Conservation (phyloP, 2,113 vertebrate species). For the Noturus placidus region DNA sequence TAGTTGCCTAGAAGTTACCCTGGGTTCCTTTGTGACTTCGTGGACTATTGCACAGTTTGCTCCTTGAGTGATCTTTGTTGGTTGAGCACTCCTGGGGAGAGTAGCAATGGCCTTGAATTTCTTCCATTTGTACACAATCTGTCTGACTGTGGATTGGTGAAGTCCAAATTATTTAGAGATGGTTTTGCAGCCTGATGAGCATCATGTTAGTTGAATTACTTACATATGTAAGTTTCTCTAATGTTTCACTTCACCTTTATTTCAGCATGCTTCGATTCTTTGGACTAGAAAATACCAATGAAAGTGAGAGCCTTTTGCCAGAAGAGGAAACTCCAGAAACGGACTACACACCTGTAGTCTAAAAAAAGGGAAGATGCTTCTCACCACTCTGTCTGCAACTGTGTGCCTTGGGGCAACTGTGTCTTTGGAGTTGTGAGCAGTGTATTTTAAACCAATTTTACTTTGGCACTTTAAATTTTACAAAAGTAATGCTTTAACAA, state of each 20-base stretch:
- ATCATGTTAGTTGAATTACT: neutral
- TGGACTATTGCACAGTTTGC: too few relatives aligned
- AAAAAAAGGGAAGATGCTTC: neutral
- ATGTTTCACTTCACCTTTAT: conserved; percentile 28
- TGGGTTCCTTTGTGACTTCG: too few relatives aligned
- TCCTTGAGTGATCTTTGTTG: too few relatives aligned
- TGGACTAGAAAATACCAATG: conserved; percentile 52
- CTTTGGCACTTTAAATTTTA: conserved; percentile 20
- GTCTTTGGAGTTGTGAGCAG: neutral
- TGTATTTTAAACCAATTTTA: neutral
- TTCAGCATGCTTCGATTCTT: conserved; percentile 60
- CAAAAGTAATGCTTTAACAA: neutral
- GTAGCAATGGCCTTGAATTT: too few relatives aligned
- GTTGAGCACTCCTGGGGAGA: too few relatives aligned
- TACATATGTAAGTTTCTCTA: conserved; percentile 30
- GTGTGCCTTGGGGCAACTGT: neutral
- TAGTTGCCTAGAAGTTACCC: too few relatives aligned
- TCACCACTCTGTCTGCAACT: neutral
- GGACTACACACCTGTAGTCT: conserved; percentile 46
- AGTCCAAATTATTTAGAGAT: too few relatives aligned
- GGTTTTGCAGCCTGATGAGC: too few relatives aligned
- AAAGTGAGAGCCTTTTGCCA: conserved; percentile 44
- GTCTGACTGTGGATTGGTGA: too few relatives aligned
- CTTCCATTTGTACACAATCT: too few relatives aligned
- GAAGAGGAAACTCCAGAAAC: conserved; percentile 51